These are phyloP conservation scores for Diarsia dahlii DNA, from an alignment of 2,888 invertebrate genomes.

Conservation along the genomic window DNA sequence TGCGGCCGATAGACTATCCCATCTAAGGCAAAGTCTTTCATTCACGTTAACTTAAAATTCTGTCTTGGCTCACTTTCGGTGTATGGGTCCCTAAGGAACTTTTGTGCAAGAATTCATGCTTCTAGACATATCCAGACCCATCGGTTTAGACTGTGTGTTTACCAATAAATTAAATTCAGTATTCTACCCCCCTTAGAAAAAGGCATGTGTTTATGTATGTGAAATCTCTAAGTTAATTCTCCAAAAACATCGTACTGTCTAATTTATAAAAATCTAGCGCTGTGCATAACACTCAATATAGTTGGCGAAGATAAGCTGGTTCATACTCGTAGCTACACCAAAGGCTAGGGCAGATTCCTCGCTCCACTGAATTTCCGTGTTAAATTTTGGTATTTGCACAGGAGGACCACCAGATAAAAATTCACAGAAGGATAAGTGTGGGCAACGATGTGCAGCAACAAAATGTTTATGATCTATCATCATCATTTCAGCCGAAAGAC, in stretches of 20 bases:
- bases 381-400: conserved; percentile 67
- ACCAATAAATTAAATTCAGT: background rate
- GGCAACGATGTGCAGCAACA: no score
- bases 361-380: conserved; percentile 65
- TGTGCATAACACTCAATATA: conserved; percentile 45
- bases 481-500: no score
- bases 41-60: background rate
- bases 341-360: conserved; percentile 59
- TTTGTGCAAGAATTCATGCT: background rate
- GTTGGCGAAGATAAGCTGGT: conserved; percentile 50
- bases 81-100: background rate
- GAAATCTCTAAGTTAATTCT: background rate
- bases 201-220: no score
- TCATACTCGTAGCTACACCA: conserved; percentile 39
- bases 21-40: background rate
- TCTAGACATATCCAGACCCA: background rate
- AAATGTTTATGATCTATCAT: no score
- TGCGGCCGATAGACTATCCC: background rate
- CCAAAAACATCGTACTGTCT: background rate
- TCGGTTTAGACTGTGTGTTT: no score
- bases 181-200: no score
- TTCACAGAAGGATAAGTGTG: background rate
- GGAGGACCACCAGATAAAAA: background rate
- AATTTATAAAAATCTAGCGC: background rate
- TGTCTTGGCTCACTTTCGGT: background rate